phyloP scores from a whole-genome alignment of 1,140 invertebrate species.

The Macrobrachium nipponense region DNA sequence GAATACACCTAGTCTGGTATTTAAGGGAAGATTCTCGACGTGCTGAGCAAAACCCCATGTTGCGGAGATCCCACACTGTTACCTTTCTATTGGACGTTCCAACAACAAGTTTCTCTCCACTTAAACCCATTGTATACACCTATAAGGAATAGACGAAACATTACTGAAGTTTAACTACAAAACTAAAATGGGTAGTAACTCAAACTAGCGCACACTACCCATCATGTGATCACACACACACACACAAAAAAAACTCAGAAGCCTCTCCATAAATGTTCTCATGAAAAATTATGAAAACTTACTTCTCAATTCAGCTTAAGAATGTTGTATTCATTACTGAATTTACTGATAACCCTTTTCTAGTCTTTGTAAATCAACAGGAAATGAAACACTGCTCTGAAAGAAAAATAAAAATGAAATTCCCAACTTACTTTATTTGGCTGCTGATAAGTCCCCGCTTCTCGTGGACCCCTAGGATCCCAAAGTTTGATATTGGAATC shows the following conservation, averaged over 20 bases:
- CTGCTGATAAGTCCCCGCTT: slow-evolving; percentile 90
- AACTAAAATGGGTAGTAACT: no score
- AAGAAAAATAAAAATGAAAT: not conserved
- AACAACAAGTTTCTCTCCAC: slow-evolving; percentile 95
- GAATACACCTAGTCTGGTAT: slow-evolving; percentile 96
- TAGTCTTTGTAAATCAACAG: not conserved
- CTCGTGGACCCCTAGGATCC: slow-evolving; percentile 87
- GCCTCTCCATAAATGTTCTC: no score
- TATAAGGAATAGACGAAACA: slow-evolving; percentile 66
- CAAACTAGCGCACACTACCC: no score
- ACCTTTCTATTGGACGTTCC: slow-evolving; percentile 94
- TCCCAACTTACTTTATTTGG: slow-evolving; percentile 79
- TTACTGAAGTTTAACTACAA: not conserved
- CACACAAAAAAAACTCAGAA: no score
- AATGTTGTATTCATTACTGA: no score
- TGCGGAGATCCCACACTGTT: slow-evolving; percentile 97
- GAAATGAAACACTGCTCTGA: no score
- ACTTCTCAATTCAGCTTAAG: no score
- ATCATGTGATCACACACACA: no score
- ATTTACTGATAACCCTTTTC: not conserved
- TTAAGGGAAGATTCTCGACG: slow-evolving; percentile 96
- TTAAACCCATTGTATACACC: slow-evolving; percentile 94
- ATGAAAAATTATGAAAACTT: no score
- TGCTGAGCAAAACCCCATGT: slow-evolving; percentile 94
- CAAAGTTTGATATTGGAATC: slow-evolving; percentile 96